These are phyloP conservation scores for Tetropium fuscum DNA, from an alignment of 2,888 invertebrate species.

Conservation along the genomic window DNA sequence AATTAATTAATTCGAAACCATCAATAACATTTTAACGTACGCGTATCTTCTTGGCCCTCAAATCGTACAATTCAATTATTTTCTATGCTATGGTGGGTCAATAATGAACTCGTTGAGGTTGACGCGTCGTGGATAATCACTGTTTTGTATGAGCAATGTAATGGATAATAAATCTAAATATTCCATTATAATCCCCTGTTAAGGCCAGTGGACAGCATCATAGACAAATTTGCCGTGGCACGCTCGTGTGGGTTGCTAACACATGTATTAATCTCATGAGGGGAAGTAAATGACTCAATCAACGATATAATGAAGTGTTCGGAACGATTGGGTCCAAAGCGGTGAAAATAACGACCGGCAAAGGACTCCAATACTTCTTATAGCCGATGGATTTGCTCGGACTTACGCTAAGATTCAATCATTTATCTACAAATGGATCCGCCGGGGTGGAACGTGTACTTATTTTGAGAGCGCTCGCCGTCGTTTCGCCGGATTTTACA, in stretches of 20 bases:
- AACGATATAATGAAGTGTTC: conserved; percentile 64
- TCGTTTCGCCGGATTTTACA: conserved; percentile 52
- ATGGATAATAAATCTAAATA: conserved; percentile 51
- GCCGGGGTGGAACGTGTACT: conserved; percentile 32
- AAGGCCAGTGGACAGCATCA: conserved; percentile 37
- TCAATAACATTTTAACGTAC: too few species aligned
- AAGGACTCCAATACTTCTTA: conserved; percentile 60
- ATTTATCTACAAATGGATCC: conserved; percentile 53
- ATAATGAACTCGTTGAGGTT: too few species aligned
- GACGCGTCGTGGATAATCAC: too few species aligned
- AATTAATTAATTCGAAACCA: too few species aligned
- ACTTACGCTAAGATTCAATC: conserved; percentile 50
- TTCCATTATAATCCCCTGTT: conserved; percentile 46
- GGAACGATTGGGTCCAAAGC: conserved; percentile 57
- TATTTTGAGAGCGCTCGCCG: conserved; percentile 39
- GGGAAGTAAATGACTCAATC: conserved; percentile 65
- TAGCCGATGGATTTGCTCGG: conserved; percentile 58
- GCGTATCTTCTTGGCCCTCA: too few species aligned
- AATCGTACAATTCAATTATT: too few species aligned
- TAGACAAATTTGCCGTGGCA: conserved; percentile 35
- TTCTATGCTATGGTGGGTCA: too few species aligned
- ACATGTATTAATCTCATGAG: conserved; percentile 64
- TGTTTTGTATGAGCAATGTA: conserved; percentile 20
- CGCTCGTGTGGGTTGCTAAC: conserved; percentile 51
- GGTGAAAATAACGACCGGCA: conserved; percentile 53